Percentiles rank a stretch among this genome's conserved stretches.
Evolutionary conservation across 2,888 invertebrate genomes (phyloP).

Genomic region (Drosophila robusta): DNA sequence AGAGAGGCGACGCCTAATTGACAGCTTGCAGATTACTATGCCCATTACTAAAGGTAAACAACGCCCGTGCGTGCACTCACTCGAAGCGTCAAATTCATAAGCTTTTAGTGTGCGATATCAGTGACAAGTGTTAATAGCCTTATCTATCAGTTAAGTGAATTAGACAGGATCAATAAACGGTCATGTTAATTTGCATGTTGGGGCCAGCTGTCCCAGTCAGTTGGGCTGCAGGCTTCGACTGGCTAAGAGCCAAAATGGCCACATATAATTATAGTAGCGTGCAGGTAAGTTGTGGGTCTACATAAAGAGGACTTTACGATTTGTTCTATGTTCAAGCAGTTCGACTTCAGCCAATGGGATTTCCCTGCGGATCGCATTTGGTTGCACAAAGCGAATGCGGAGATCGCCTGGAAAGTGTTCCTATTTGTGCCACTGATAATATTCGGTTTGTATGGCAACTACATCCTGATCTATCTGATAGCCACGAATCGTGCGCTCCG

Average conservation of each 20-base stretch:
- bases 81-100: slow-evolving; percentile 26
- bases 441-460: slow-evolving; percentile 89
- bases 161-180: slow-evolving; percentile 41
- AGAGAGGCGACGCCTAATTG: background rate
- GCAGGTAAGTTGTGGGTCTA: slow-evolving; percentile 26
- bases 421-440: slow-evolving; percentile 88
- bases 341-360: slow-evolving; percentile 83
- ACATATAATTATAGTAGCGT: slow-evolving; percentile 9
- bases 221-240: slow-evolving; percentile 22
- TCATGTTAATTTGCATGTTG: slow-evolving; percentile 55
- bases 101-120: slow-evolving; percentile 69
- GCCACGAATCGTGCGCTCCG: slow-evolving; percentile 88
- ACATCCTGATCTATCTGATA: slow-evolving; percentile 88
- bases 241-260: slow-evolving; percentile 39
- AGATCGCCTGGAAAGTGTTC: slow-evolving; percentile 88
- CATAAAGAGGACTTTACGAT: background rate
- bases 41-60: slow-evolving; percentile 19
- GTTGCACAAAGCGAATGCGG: slow-evolving; percentile 87
- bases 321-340: slow-evolving; percentile 71
- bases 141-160: slow-evolving; percentile 69
- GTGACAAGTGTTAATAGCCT: slow-evolving; percentile 69
- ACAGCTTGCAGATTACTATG: background rate
- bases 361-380: slow-evolving; percentile 88
- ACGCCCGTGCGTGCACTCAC: background rate
- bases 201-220: slow-evolving; percentile 27